Percentiles rank a stretch among this genome's conserved stretches.
These are phyloP conservation scores for Danio aesculapii DNA, from an alignment of 2,797 vertebrate species.

Conservation along the genomic window DNA sequence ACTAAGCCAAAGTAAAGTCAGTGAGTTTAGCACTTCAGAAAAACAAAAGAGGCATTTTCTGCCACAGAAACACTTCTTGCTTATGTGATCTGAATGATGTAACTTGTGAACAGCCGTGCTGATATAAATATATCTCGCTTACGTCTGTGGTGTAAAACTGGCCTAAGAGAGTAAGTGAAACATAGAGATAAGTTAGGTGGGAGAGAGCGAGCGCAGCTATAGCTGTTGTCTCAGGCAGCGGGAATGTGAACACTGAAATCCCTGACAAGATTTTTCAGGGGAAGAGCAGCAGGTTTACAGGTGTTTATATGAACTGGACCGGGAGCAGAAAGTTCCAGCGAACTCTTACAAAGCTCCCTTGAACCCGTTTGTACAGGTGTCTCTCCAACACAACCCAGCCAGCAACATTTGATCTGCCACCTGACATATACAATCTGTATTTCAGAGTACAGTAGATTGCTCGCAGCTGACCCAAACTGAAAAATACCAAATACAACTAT, in stretches of 20 bases:
- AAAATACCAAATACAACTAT: background rate
- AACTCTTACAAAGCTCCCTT: slow-evolving; percentile 32
- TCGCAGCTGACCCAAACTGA: background rate
- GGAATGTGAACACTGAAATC: slow-evolving; percentile 38
- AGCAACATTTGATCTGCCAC: slow-evolving; percentile 40
- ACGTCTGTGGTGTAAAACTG: background rate
- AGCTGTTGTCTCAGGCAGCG: slow-evolving; percentile 35
- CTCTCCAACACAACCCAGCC: slow-evolving; percentile 2
- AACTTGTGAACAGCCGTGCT: background rate
- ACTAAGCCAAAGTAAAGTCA: too few relatives aligned
- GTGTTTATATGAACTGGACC: slow-evolving; percentile 46
- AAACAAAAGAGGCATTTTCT: too few relatives aligned
- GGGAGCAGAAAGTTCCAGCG: slow-evolving; percentile 21
- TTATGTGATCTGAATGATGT: background rate
- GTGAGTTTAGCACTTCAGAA: too few relatives aligned
- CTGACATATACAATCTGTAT: background rate
- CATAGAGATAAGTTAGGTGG: slow-evolving; percentile 28
- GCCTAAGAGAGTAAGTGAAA: slow-evolving; percentile 1
- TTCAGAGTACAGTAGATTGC: background rate
- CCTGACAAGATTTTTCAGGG: slow-evolving; percentile 14
- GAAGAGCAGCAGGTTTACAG: slow-evolving; percentile 34
- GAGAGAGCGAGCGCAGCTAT: background rate
- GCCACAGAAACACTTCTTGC: too few relatives aligned
- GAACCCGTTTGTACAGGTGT: slow-evolving; percentile 8
- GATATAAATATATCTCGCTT: slow-evolving; percentile 3